These are phyloP conservation scores for Antheraea pernyi DNA, from an alignment of 1,140 invertebrate species.

Conservation along the genomic window DNA sequence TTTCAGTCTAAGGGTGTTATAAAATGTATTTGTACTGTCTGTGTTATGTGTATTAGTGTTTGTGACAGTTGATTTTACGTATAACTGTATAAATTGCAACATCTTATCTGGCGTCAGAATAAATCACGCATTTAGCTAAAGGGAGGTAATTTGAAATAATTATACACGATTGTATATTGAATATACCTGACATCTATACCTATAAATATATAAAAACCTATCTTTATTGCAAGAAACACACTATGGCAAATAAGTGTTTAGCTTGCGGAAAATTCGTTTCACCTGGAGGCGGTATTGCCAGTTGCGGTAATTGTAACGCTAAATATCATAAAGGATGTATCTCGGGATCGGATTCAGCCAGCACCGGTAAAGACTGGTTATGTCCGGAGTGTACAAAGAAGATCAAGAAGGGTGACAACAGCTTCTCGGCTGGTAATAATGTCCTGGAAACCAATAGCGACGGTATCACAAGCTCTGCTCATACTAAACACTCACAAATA, in stretches of 20 bases:
- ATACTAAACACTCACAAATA: background rate
- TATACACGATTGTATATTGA: no score
- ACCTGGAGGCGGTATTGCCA: background rate
- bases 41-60: no score
- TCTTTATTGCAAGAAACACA: background rate
- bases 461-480: background rate
- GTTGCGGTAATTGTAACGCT: background rate
- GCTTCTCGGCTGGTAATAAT: no score
- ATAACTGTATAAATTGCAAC: no score
- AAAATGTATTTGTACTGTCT: no score
- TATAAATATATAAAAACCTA: no score
- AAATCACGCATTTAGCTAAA: no score
- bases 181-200: no score
- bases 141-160: no score
- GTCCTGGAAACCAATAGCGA: background rate
- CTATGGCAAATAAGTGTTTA: background rate
- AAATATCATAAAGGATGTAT: background rate
- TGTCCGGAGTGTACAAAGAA: constrained; percentile 9
- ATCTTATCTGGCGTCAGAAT: no score
- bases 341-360: background rate
- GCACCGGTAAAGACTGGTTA: background rate
- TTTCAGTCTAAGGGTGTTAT: no score
- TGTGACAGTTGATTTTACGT: no score
- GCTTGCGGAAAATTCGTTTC: constrained; percentile 3
- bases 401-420: background rate